These are phyloP conservation scores for Maccullochella peelii DNA, from an alignment of 2,113 vertebrate species.

Conservation along the genomic window DNA sequence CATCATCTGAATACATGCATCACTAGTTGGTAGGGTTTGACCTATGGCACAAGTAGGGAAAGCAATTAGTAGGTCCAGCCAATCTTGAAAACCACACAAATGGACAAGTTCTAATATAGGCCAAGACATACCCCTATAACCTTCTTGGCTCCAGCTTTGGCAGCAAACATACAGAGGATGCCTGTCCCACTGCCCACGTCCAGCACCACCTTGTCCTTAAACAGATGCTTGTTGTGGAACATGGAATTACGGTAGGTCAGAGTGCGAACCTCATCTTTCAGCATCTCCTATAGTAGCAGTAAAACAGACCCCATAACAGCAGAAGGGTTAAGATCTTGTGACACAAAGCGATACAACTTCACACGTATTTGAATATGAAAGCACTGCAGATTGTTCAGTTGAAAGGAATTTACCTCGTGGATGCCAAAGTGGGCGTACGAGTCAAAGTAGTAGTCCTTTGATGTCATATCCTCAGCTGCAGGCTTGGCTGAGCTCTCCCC, in stretches of 20 bases:
- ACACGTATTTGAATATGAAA: background rate
- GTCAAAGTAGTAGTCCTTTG: conserved; percentile 96
- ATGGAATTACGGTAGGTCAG: conserved; percentile 95
- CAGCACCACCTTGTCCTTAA: conserved; percentile 95
- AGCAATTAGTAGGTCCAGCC: background rate
- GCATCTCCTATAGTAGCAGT: conserved; percentile 87
- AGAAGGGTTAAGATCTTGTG: background rate
- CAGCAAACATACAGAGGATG: conserved; percentile 96
- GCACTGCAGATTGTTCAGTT: background rate
- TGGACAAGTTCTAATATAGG: background rate
- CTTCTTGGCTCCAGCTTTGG: conserved; percentile 93
- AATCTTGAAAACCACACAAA: background rate
- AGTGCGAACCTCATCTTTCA: conserved; percentile 95
- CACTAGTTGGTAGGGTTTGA: too few relatives aligned
- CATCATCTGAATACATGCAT: background rate
- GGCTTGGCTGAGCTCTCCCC: conserved; percentile 90
- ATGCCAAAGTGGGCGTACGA: conserved; percentile 96
- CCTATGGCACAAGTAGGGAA: too few relatives aligned
- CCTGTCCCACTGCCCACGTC: conserved; percentile 94
- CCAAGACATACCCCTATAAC: conserved; percentile 89
- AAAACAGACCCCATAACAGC: background rate
- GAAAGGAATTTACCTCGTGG: conserved; percentile 86
- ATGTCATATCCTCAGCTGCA: conserved; percentile 94
- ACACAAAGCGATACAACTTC: background rate
- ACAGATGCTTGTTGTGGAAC: conserved; percentile 96